Conservation (phyloP, 2,797 vertebrate species). For the Typhlichthys eigenmanni region DNA sequence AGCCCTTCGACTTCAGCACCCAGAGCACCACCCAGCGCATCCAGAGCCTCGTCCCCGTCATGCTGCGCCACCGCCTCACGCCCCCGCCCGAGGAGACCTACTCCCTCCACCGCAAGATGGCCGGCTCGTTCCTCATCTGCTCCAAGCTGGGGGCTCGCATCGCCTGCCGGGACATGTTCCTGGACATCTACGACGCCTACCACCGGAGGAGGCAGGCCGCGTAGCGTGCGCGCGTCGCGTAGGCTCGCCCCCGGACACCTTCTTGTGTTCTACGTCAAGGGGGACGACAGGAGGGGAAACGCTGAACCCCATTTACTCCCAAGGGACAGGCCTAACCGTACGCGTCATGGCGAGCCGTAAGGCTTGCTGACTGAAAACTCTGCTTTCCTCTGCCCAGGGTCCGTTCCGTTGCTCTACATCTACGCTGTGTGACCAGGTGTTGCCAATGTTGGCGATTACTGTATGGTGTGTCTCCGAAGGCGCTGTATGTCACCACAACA, state of each 20-base stretch:
- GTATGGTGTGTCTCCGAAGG: no score
- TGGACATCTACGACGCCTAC: constrained; percentile 77
- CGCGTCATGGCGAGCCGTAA: not conserved
- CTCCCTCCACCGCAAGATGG: constrained; percentile 91
- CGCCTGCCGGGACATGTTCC: constrained; percentile 83
- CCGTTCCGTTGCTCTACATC: not conserved
- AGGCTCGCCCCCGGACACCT: not conserved
- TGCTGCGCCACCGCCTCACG: constrained; percentile 86
- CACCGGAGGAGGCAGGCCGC: constrained; percentile 40
- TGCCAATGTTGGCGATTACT: not conserved
- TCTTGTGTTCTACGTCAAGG: not conserved
- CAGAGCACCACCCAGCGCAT: constrained; percentile 85
- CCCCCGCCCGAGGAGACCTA: constrained; percentile 89
- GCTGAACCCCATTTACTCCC: not conserved
- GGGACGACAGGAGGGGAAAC: not conserved
- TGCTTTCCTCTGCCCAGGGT: not conserved
- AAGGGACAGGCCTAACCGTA: not conserved
- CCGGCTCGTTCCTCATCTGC: constrained; percentile 91
- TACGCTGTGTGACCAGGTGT: no score
- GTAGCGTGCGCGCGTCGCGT: not conserved
- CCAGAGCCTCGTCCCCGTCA: constrained; percentile 82
- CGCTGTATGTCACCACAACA: not conserved
- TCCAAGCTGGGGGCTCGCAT: constrained; percentile 82
- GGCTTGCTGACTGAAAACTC: not conserved
- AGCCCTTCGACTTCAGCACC: constrained; percentile 83